phyloP scores from a whole-genome alignment of 2,113 vertebrate species.

The Dipodomys spectabilis region DNA sequence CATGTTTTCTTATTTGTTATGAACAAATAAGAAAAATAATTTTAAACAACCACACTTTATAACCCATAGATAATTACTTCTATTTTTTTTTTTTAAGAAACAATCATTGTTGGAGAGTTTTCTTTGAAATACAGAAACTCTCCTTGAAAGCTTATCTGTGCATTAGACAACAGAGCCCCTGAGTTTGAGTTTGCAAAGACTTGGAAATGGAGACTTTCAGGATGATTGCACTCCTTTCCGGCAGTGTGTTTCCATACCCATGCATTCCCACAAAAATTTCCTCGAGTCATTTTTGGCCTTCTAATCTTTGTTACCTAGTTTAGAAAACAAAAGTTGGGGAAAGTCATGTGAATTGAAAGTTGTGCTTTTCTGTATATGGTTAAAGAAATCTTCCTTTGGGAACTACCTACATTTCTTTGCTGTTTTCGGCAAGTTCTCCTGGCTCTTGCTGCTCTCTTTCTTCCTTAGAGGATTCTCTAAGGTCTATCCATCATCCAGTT shows the following conservation, averaged over 20 bases:
- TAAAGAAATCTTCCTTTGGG: constrained; percentile 5
- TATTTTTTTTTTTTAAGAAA: neutral
- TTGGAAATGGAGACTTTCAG: neutral
- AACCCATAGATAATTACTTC: no score
- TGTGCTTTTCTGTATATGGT: neutral
- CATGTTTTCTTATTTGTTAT: no score
- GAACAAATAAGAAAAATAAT: no score
- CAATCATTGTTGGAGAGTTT: neutral
- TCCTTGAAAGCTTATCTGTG: neutral
- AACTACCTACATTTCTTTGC: neutral
- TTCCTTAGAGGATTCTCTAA: constrained; percentile 52
- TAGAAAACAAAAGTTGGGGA: neutral
- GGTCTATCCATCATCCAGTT: no score
- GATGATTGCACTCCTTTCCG: neutral
- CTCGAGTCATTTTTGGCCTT: neutral
- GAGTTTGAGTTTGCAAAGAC: neutral
- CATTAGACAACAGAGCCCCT: neutral
- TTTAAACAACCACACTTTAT: no score
- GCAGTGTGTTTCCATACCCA: no score
- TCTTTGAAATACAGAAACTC: neutral
- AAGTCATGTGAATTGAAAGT: neutral
- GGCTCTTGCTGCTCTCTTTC: neutral
- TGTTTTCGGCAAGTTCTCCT: neutral
- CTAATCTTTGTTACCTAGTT: neutral
- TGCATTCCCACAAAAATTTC: no score